Evolutionary conservation across 2,113 vertebrate genomes (phyloP).

Genomic region (Melospiza melodia): DNA sequence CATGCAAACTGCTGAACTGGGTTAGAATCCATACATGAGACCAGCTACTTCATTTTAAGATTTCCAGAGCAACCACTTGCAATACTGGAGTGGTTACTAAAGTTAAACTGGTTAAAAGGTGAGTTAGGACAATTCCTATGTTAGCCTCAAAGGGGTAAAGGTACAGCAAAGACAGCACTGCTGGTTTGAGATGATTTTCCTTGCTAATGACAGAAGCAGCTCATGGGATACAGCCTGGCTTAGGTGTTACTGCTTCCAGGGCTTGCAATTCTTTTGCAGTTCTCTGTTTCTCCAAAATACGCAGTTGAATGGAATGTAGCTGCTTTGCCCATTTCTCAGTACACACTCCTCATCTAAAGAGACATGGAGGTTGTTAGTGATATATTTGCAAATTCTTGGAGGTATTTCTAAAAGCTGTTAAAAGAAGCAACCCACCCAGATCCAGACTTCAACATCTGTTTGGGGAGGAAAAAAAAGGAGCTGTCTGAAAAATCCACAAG

Average conservation of each 20-base stretch:
- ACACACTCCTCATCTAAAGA: background rate
- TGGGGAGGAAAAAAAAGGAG: background rate
- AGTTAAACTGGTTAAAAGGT: background rate
- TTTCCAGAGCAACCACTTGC: background rate
- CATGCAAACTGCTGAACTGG: background rate
- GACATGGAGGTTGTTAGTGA: background rate
- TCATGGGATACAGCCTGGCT: background rate
- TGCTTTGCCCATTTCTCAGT: background rate
- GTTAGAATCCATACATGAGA: background rate
- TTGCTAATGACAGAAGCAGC: background rate
- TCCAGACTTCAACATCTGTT: background rate
- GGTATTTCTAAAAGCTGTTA: slow-evolving; percentile 18
- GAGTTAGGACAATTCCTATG: background rate
- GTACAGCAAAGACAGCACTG: background rate
- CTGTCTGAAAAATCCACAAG: background rate
- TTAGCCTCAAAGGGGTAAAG: background rate
- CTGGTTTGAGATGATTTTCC: background rate
- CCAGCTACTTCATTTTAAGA: background rate
- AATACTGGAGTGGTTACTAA: background rate
- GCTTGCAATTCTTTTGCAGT: background rate
- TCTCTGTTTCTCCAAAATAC: background rate
- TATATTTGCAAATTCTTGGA: background rate
- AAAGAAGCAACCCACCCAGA: background rate
- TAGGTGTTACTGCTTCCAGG: background rate
- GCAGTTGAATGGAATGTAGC: background rate